These are phyloP conservation scores for Saguinus midas DNA, from an alignment of 2,113 vertebrate genomes.

Conservation along the genomic window DNA sequence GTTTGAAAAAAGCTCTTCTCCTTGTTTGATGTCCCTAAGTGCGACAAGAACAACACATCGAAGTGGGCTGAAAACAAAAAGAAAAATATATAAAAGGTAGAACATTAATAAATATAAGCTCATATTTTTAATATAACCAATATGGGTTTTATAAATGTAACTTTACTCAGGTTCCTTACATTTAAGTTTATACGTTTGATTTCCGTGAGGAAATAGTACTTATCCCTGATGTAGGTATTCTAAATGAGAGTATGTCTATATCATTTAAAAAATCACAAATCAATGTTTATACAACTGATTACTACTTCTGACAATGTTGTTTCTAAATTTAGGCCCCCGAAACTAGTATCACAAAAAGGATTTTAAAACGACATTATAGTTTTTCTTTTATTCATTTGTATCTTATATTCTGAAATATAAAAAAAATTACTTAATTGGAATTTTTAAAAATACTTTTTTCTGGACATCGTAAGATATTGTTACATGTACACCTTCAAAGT, in stretches of 20 bases:
- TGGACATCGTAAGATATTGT: neutral
- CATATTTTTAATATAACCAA: neutral
- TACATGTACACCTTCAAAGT: neutral
- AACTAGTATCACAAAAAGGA: neutral
- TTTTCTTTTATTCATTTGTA: slow-evolving; percentile 10
- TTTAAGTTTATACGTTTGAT: neutral
- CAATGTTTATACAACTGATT: neutral
- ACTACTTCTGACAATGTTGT: neutral
- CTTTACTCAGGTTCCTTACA: neutral
- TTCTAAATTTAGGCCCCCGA: neutral
- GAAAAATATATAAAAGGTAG: neutral
- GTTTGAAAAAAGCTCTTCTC: slow-evolving; percentile 97
- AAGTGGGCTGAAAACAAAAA: slow-evolving; percentile 81
- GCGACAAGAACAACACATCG: slow-evolving; percentile 93
- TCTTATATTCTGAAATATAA: slow-evolving; percentile 35
- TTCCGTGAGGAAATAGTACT: neutral
- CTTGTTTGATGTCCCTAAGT: slow-evolving; percentile 88
- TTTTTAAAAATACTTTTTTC: neutral
- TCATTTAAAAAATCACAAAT: neutral
- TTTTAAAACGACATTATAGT: neutral
- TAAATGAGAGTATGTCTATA: neutral
- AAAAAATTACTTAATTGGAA: neutral
- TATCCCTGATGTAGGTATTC: neutral
- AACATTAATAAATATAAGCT: neutral
- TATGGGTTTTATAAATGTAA: neutral